phyloP scores from a whole-genome alignment of 2,888 invertebrate genomes.

The Conops quadrifasciatus region DNA sequence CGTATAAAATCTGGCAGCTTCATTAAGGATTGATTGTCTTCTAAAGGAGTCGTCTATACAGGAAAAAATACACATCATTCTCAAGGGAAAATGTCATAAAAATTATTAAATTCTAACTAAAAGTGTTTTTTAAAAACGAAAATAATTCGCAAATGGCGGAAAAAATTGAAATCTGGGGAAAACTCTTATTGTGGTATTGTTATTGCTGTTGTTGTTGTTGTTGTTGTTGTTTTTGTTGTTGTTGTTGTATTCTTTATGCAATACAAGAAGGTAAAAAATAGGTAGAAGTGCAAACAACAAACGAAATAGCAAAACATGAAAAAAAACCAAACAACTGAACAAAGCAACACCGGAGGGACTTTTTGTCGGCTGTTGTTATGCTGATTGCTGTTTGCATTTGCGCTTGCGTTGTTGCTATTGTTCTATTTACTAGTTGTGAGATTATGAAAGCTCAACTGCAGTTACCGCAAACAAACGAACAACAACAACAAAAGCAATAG shows the following conservation, averaged over 20 bases:
- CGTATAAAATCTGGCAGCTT: too few species aligned
- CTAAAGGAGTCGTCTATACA: too few species aligned
- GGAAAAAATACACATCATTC: too few species aligned
- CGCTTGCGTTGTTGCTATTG: not conserved
- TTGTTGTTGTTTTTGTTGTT: not conserved
- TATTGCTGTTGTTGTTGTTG: not conserved
- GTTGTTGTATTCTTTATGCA: not conserved
- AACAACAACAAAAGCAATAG: not conserved
- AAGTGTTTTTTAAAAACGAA: too few species aligned
- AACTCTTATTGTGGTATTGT: too few species aligned
- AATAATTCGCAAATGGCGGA: too few species aligned
- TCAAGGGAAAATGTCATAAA: too few species aligned
- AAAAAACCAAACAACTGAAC: slow-evolving; percentile 2
- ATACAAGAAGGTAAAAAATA: not conserved
- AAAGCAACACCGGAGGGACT: slow-evolving; percentile 8
- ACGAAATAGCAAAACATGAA: not conserved
- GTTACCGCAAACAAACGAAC: not conserved
- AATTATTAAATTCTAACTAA: too few species aligned
- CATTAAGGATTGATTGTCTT: too few species aligned
- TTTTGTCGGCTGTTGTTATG: not conserved
- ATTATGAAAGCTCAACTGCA: not conserved
- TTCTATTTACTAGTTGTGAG: not conserved
- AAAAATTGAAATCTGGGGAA: too few species aligned
- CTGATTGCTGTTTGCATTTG: not conserved
- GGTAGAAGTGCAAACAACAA: not conserved